A percentile compares a stretch with the other conserved stretches of the same genome.
Conservation (phyloP, 2,888 invertebrate genomes). For the Habrosyne pyritoides region DNA sequence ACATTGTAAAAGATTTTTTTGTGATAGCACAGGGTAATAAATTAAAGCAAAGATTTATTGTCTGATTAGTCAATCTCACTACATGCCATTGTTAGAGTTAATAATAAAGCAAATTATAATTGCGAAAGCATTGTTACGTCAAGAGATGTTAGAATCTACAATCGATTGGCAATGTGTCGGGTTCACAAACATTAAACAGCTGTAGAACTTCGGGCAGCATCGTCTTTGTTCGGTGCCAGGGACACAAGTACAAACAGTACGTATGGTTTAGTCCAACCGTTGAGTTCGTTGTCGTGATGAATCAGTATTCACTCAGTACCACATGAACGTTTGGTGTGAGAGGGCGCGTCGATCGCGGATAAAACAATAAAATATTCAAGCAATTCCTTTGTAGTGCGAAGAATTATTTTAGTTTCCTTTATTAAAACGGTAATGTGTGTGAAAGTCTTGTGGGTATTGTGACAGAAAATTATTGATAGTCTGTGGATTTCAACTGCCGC, state of each 20-base stretch:
- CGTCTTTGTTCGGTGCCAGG: constrained; percentile 65
- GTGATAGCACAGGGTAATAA: neutral
- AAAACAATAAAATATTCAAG: constrained; percentile 41
- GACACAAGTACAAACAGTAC: constrained; percentile 40
- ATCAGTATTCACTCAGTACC: constrained; percentile 47
- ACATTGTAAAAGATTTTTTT: neutral
- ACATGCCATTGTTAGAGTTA: neutral
- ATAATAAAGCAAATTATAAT: neutral
- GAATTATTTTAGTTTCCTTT: constrained; percentile 21
- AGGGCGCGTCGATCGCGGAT: constrained; percentile 32
- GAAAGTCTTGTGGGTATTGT: constrained; percentile 43
- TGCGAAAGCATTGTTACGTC: constrained; percentile 36
- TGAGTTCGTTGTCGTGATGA: constrained; percentile 63
- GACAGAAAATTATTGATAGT: constrained; percentile 35
- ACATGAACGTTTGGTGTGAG: constrained; percentile 32
- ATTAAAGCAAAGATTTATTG: neutral
- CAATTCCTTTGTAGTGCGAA: constrained; percentile 50
- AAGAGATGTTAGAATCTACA: constrained; percentile 40
- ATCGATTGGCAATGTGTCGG: constrained; percentile 67
- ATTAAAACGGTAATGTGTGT: constrained; percentile 35
- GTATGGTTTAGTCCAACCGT: constrained; percentile 34
- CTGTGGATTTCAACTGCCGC: constrained; percentile 42
- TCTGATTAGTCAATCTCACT: neutral
- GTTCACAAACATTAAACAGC: constrained; percentile 79
- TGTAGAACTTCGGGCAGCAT: constrained; percentile 60